Conservation (phyloP, 2,888 invertebrate genomes). For the Conomelus anceps region DNA sequence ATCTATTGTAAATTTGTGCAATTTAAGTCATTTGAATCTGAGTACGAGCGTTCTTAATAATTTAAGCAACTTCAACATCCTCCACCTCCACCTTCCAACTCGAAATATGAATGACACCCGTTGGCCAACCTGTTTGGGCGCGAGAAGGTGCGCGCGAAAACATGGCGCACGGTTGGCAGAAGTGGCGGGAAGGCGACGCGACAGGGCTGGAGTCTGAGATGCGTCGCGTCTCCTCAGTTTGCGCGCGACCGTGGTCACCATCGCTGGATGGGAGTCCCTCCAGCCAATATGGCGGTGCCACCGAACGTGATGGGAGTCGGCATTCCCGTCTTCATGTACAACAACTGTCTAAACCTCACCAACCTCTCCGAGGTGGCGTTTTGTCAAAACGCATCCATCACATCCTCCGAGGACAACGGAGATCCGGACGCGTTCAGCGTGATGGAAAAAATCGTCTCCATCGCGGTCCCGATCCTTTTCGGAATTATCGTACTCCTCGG, state of each 20-base stretch:
- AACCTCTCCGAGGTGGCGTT: conserved; percentile 26
- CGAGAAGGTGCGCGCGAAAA: no score
- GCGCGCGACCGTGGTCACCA: not conserved
- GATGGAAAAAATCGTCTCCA: conserved; percentile 56
- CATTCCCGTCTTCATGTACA: conserved; percentile 26
- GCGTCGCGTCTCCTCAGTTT: not conserved
- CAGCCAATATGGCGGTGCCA: conserved; percentile 16
- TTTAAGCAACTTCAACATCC: no score
- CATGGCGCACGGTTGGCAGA: not conserved
- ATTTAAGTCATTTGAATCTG: no score
- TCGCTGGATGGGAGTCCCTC: not conserved
- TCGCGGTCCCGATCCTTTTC: conserved; percentile 74
- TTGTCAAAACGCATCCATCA: conserved; percentile 25
- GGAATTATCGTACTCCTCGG: conserved; percentile 80
- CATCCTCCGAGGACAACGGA: conserved; percentile 32
- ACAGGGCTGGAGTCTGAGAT: not conserved
- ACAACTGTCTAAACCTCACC: conserved; percentile 28
- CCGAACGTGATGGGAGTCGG: conserved; percentile 20
- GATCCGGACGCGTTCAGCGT: conserved; percentile 35
- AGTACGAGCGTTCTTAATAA: no score
- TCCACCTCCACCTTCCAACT: not conserved
- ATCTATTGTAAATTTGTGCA: no score
- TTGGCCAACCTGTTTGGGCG: not conserved
- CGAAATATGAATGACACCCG: not conserved
- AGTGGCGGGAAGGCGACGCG: not conserved